Conservation (phyloP, 2,113 vertebrate genomes). For the Camelus bactrianus region DNA sequence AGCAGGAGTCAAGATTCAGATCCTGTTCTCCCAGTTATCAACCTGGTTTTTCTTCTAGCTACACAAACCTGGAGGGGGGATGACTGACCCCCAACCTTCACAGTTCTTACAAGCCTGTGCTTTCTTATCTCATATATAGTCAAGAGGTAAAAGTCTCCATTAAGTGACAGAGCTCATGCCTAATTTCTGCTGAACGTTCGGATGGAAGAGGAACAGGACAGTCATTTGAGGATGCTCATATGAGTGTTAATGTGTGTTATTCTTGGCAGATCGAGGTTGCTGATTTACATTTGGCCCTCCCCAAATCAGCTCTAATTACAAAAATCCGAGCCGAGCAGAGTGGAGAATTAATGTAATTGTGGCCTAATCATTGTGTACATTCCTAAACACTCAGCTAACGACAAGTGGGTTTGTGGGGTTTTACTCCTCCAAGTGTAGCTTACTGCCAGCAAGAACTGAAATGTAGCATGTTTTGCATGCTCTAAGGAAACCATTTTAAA, state of each 20-base stretch:
- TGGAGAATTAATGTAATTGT: constrained; percentile 21
- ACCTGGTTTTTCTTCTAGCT: neutral
- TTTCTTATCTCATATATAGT: neutral
- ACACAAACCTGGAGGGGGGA: neutral
- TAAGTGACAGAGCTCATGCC: neutral
- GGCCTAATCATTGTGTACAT: neutral
- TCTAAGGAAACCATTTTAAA: constrained; percentile 78
- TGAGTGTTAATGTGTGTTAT: neutral
- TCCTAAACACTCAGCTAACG: constrained; percentile 48
- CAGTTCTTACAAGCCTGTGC: neutral
- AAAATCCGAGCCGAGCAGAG: neutral
- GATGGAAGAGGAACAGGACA: neutral
- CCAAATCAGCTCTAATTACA: constrained; percentile 25
- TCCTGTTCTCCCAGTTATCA: neutral
- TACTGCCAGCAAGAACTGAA: neutral
- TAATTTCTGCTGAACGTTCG: constrained; percentile 30
- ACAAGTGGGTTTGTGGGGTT: neutral
- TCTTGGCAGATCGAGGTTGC: constrained; percentile 58
- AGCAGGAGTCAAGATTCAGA: neutral
- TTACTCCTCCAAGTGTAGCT: neutral
- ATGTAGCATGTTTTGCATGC: constrained; percentile 50
- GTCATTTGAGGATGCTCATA: neutral
- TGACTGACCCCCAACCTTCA: neutral
- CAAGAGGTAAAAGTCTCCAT: neutral
- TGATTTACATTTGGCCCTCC: constrained; percentile 50